Evolutionary conservation across 2,113 vertebrate species (phyloP), one percentile per base, ranked within the genome.

Genomic region (Hippolais icterina): DNA sequence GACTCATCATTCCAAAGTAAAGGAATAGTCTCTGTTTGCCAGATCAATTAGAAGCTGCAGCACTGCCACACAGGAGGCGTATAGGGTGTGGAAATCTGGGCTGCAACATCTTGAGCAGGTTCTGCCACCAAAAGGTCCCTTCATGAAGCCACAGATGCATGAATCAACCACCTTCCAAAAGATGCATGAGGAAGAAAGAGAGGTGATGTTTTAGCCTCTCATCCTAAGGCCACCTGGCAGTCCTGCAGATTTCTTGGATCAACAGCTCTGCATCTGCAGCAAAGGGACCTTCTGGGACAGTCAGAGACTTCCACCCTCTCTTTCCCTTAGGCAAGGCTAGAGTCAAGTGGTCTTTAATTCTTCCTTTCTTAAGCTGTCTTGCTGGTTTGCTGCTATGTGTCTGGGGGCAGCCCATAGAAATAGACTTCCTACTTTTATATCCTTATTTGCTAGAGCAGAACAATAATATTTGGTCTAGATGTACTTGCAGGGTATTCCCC

Each of bases 41-140:
- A 0, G n/a, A 10, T 44, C 35, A 31, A 19, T 50, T 42, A 52
- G 70, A 70, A 85, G 66, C 11, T 0, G 1, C 35, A 68, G 12
- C 21, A 5, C 10, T 42, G 44, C 10, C 3, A 0, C 13, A 25
- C 0, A 0, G 16, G 1, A 5, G 12, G 24, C 1, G 1, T 5
- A 3, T 15, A 35, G 14, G 9, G 10, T 21, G 4, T 21, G 4
- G 27, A 31, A 44, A 65, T 11, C 14, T 31, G 3, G 15, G 5
- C 37, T 56, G 21, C 37, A 61, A 28, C 7, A 44, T 25, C 24
- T 33, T 49, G 31, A 65, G 14, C 14, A n/a, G 16, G 4, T 59
- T 85, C 65, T 69, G 11, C 27, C 4, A 25, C 23, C 5, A 41
- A 54, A 54, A 56, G 2, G 1, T 68, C 11, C 11, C 9, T 5